Base-by-base conservation (phyloP, 92 coral and sea anemone genomes). In the Palythoa heliodiscus region DNA sequence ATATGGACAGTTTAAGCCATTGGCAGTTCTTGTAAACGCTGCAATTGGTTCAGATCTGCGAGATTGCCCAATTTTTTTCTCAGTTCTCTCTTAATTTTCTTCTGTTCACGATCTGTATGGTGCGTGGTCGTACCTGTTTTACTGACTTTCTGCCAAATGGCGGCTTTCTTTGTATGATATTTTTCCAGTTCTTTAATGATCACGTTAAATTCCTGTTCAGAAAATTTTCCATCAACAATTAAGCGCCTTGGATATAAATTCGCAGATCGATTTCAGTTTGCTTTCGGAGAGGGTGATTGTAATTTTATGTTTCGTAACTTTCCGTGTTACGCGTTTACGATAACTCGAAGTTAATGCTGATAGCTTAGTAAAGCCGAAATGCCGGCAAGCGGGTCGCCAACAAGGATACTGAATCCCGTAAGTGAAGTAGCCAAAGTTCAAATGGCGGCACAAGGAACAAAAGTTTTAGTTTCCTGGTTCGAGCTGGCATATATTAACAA, bases 191-290 rank as follows among this genome's bases (percentile, higher is more conserved):
- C 90, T 22, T 40, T 54, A 11, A 48, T 17, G 23, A 87, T 39
- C 86, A 70, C 24, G 43, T 53, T 24, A 23, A 87, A 87, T 50
- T 80, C 86, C 63, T 81, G 71, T 40, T 87, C 80, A 24, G 90
- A 87, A 78, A 87, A 64, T 16, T 73, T 39, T 10, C 80, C 80
- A 61, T 80, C 81, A 43, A 48, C 54, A 3, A n/a, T n/a, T n/a
- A n/a, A 82, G 55, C 0, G 83, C 86, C 50, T 73, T 87, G 9
- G 87, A 87, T 40, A 87, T 40, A 7, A 81, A 66, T 52, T 74
- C 82, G 14, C 15, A 17, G 75, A 87, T 61, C 8, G 66, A 29
- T 47, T 17, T 70, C n/a, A 40, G 67, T 78, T 87, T 87, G 78
- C 85, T 78, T 53, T 86, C 22, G 60, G 86, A 83, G n/a, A 87